Evolutionary conservation across 2,797 vertebrate genomes (phyloP), one percentile per base, ranked within the genome.

Genomic region (Chelidonichthys spinosus): DNA sequence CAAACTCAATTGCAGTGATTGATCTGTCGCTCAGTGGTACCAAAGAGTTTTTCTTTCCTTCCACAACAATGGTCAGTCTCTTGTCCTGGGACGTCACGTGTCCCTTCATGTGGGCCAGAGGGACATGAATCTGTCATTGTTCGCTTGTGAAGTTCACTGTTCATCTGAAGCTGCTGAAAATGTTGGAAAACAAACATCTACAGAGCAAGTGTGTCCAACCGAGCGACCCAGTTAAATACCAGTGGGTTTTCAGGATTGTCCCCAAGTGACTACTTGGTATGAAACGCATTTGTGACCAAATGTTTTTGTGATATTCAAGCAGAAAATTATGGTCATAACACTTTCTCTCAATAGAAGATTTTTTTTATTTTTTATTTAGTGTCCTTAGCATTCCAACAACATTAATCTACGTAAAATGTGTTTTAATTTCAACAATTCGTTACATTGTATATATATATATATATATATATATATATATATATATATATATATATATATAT

Each of bases 11-110:
- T 65, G 52, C 52, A 11, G 35, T 59, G 83, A 82, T 75, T 85
- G 81, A 88, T 90, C 76, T 81, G 89, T 80, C 88, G 66, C 86
- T 52, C 78, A 53, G 53, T 77, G 81, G 86, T 55, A 90, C 90
- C 72, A 42, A 36, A 53, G 76, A 71, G 70, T 69, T 73, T 70
- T 17, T 11, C 59, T 37, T 40, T 7, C 65, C 18, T 11, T 35
- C 50, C 18, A 54, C 55, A 85, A 93, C 92, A 93, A 92, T 90
- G 83, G 74, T 33, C 9, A 3, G 63, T 72, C 74, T 89, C 74
- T 88, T 81, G 49, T 72, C 49, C 63, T 46, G 68, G 35, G 65
- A 50, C 58, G 82, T 89, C 89, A 89, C 78, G 61, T 76, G 76
- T 43, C 59, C 14, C 35, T 70, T 63, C 70, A 25, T 81, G 54